Percentiles rank a stretch among this genome's conserved stretches.
Evolutionary conservation across 2,113 vertebrate species (phyloP).

Genomic region (Neotoma lepida): DNA sequence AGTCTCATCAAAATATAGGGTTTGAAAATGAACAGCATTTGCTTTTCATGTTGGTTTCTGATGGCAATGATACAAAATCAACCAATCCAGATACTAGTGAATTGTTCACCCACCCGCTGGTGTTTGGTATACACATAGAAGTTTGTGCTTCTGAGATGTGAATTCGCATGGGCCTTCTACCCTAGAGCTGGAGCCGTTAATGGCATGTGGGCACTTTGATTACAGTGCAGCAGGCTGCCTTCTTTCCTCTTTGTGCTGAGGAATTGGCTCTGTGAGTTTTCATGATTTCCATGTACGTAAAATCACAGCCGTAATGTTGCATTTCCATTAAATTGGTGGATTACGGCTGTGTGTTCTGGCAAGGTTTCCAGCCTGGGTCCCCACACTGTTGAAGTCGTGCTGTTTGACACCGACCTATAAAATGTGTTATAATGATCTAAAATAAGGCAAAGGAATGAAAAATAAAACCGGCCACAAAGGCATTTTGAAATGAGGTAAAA

Average conservation of each 20-base stretch:
- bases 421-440: slow-evolving; percentile 70
- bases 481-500: slow-evolving; percentile 71
- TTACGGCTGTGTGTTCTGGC: slow-evolving; percentile 59
- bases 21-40: neutral
- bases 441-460: slow-evolving; percentile 73
- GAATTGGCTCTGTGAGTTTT: slow-evolving; percentile 48
- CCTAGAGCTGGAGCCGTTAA: slow-evolving; percentile 29
- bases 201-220: neutral
- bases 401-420: slow-evolving; percentile 72
- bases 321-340: slow-evolving; percentile 55
- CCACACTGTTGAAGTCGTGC: slow-evolving; percentile 33
- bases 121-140: slow-evolving; percentile 45
- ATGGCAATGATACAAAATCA: neutral
- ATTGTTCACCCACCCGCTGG: neutral
- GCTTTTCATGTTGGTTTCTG: neutral
- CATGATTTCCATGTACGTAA: slow-evolving; percentile 46
- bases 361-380: slow-evolving; percentile 22
- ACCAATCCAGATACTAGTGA: neutral
- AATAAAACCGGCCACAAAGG: slow-evolving; percentile 64
- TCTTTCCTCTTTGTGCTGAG: slow-evolving; percentile 33
- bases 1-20: neutral
- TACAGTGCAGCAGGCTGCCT: neutral
- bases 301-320: slow-evolving; percentile 48
- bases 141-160: slow-evolving; percentile 55
- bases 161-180: slow-evolving; percentile 23